Conservation (phyloP, 2,888 invertebrate genomes). For the Sicus ferrugineus region DNA sequence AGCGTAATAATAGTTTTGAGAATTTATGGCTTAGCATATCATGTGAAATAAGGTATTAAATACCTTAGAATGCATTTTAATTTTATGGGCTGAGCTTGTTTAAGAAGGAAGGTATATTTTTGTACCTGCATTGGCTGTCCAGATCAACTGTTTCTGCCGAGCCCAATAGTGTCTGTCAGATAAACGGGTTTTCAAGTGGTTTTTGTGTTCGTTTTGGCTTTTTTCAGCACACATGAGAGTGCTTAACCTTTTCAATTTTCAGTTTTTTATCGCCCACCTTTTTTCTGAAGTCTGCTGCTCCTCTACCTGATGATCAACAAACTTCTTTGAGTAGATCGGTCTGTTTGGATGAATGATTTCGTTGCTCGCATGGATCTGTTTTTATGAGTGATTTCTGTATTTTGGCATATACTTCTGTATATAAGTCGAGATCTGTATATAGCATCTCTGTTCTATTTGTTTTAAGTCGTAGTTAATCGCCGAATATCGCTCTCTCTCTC, state of each 20-base stretch:
- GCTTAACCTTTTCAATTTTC: background rate
- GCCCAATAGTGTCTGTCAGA: too few species aligned
- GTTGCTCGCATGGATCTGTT: too few species aligned
- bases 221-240: background rate
- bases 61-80: too few species aligned
- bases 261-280: background rate
- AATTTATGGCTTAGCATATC: background rate
- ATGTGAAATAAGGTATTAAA: background rate
- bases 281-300: background rate
- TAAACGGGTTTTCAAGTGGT: background rate
- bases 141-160: background rate
- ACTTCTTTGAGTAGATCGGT: background rate
- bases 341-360: too few species aligned
- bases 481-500: too few species aligned
- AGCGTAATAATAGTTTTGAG: background rate
- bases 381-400: background rate
- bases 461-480: too few species aligned
- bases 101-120: background rate
- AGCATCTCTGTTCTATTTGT: too few species aligned
- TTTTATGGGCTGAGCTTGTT: background rate
- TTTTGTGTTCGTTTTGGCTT: background rate
- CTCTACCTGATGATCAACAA: background rate
- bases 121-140: background rate
- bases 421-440: too few species aligned
- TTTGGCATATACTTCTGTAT: too few species aligned